phyloP scores from a whole-genome alignment of 2,888 invertebrate species.

The Tillus elongatus region DNA sequence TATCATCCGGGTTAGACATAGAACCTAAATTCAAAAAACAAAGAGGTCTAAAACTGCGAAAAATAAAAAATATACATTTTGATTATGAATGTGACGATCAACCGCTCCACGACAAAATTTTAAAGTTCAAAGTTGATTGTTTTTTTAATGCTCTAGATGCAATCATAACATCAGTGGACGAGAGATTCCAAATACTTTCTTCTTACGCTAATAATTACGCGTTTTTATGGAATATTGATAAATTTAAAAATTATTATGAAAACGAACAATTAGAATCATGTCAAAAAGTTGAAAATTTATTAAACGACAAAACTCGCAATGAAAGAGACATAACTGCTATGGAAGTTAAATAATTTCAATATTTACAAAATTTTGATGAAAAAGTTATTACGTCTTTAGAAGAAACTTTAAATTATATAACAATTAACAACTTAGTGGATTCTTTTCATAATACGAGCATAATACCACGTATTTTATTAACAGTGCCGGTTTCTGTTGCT shows the following conservation, averaged over 20 bases:
- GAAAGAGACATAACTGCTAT: slow-evolving; percentile 1
- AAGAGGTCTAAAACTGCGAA: background rate
- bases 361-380: slow-evolving; percentile 7
- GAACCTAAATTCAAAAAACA: slow-evolving; percentile 9
- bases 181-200: slow-evolving; percentile 5
- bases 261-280: slow-evolving; percentile 1
- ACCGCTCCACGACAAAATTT: slow-evolving; percentile 2
- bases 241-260: slow-evolving; percentile 5
- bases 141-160: slow-evolving; percentile 6
- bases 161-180: slow-evolving; percentile 7
- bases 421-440: slow-evolving; percentile 4
- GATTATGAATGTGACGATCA: slow-evolving; percentile 4
- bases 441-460: slow-evolving; percentile 4
- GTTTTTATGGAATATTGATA: slow-evolving; percentile 7
- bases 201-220: slow-evolving; percentile 4
- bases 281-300: slow-evolving; percentile 1
- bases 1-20: slow-evolving; percentile 8
- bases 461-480: slow-evolving; percentile 5
- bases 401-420: slow-evolving; percentile 4
- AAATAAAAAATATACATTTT: background rate
- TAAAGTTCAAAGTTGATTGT: slow-evolving; percentile 8
- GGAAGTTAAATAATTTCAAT: slow-evolving; percentile 4
- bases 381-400: slow-evolving; percentile 6
- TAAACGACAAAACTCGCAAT: background rate
- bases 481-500: slow-evolving; percentile 6